These are phyloP conservation scores for Hoplodrina blanda DNA, from an alignment of 2,888 invertebrate species.

Conservation along the genomic window DNA sequence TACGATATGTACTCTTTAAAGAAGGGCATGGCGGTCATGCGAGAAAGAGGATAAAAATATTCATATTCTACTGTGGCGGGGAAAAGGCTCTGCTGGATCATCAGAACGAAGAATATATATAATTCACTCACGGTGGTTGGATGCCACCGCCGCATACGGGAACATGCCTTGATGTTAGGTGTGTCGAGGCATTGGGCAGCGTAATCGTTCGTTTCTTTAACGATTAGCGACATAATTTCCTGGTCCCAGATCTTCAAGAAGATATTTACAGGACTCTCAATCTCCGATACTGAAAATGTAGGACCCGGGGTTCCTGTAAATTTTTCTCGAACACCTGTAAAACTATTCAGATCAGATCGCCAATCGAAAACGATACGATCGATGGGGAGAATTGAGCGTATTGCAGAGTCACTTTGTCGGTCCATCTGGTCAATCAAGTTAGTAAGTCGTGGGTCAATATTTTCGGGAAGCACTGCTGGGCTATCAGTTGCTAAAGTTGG, in stretches of 20 bases:
- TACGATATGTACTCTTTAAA: neutral
- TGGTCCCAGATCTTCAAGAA: slow-evolving; percentile 7
- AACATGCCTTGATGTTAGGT: neutral
- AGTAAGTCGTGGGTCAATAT: too few relatives aligned
- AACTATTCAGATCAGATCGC: neutral
- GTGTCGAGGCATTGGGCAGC: neutral
- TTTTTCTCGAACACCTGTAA: neutral
- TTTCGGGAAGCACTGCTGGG: too few relatives aligned
- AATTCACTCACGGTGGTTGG: neutral
- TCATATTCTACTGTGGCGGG: neutral
- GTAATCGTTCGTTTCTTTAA: neutral
- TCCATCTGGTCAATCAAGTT: too few relatives aligned
- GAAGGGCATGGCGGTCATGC: too few relatives aligned
- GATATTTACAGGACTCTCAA: neutral
- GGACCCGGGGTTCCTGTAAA: slow-evolving; percentile 7
- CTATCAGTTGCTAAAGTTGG: too few relatives aligned
- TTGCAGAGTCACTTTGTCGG: too few relatives aligned
- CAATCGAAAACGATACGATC: neutral
- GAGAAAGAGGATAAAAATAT: neutral
- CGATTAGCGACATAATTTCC: neutral
- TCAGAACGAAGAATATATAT: neutral
- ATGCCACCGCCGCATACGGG: neutral
- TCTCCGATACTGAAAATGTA: slow-evolving; percentile 6
- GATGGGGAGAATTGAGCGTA: neutral
- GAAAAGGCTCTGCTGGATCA: neutral